Base-by-base conservation (phyloP, 1,140 invertebrate species). In the Gryllus bimaculatus region DNA sequence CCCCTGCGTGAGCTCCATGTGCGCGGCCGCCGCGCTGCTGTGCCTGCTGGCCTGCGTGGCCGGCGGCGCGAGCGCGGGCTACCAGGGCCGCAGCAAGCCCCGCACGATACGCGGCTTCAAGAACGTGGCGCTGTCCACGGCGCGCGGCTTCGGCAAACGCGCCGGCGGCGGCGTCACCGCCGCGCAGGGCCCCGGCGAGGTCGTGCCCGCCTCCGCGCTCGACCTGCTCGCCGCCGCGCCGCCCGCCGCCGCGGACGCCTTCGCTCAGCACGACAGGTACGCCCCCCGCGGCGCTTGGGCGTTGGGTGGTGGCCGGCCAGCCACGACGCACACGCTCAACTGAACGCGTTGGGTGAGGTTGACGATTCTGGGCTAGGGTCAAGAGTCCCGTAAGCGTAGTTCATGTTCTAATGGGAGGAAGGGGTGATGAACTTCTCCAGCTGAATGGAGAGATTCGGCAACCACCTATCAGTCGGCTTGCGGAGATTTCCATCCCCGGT, bases 61-160 rank as follows among this genome's bases (percentile, higher is more conserved):
- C 66, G 21, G 39, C 8, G 79, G 47, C 20, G 21, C 79, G 18
- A 21, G 48, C 8, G 48, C 48, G 18, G 26, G 48, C 47, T 79
- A 79, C 73, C 79, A 54, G 21, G 15, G 47, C n/a, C 48, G 79
- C 39, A 79, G 47, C 77, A 88, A 89, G 80, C 87, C 88, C 21
- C 85, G 89, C 10, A 84, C 88, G 7, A 89, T 87, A 18, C 84
- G 89, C 74, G 89, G 89, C 26, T 90, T 90, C 85, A 89, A 89
- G 83, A 89, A 88, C 83, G 85, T 87, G 49, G 87, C 88, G 80
- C 81, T 86, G 81, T 88, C 89, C 85, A 89, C 88, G 4, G 89
- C 88, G 7, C 84, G 89, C 76, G 88, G 88, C 10, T 90, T 90
- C 81, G 89, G 89, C 4, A 90, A 90, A 82, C 75, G 86, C 66